These are phyloP conservation scores for Philereme vetulata DNA, from an alignment of 2,888 invertebrate genomes.

Conservation along the genomic window DNA sequence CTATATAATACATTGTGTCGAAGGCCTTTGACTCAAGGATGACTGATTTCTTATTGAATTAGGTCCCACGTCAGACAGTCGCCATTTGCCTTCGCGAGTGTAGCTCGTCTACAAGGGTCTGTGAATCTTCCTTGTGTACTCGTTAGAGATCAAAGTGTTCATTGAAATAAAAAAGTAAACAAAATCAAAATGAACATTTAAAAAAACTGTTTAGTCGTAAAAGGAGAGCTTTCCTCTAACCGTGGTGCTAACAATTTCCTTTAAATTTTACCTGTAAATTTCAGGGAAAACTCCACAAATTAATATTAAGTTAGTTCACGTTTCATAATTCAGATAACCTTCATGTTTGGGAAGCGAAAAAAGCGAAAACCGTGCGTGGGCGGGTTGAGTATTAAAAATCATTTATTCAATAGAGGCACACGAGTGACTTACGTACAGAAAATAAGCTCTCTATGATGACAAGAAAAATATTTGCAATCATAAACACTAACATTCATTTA, in stretches of 20 bases:
- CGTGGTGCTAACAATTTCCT: slow-evolving; percentile 12
- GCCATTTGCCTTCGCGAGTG: no score
- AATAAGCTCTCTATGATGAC: no score
- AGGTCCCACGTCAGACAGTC: no score
- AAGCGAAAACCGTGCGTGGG: slow-evolving; percentile 37
- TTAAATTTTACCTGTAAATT: no score
- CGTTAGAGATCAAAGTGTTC: background rate
- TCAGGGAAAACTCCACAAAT: slow-evolving; percentile 10
- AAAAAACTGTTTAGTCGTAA: background rate
- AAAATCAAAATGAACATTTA: background rate
- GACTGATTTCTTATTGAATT: no score
- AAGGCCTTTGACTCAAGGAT: no score
- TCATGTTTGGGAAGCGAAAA: slow-evolving; percentile 43
- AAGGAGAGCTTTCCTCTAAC: background rate
- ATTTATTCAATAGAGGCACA: slow-evolving; percentile 47
- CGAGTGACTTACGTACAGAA: background rate
- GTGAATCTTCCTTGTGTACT: background rate
- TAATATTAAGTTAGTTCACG: slow-evolving; percentile 34
- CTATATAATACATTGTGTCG: no score
- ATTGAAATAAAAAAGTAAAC: background rate
- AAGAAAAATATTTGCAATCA: no score
- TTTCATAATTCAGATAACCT: slow-evolving; percentile 61
- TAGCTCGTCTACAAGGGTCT: background rate
- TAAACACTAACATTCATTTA: no score
- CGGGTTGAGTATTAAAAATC: slow-evolving; percentile 48